Base-by-base conservation (phyloP, 2,113 vertebrate species). In the Okapia johnstoni region DNA sequence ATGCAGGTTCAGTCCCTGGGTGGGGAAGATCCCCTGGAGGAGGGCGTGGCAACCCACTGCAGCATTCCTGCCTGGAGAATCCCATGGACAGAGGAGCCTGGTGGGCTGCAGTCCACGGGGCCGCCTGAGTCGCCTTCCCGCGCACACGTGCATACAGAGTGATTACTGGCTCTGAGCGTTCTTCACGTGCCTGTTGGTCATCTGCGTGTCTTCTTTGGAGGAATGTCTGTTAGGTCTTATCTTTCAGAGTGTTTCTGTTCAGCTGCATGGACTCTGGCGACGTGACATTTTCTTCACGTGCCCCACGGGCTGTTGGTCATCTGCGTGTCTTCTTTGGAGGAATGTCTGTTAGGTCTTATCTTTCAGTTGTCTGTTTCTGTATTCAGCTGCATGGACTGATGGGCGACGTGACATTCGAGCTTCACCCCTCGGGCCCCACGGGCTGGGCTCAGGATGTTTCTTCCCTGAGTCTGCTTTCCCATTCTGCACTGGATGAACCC, bases 221-320 rank as follows among this genome's bases (percentile, higher is more conserved):
- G 4, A 21, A 36, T 23, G 50, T 8, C 50, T 13, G 6, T 23
- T 14, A 23, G 19, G 11, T 33, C 79, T n/a, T n/a, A 3, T 4
- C 52, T 52, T 21, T n/a, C 48, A 3, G 16, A n/a, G n/a, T 21
- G 30, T 33, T 52, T n/a, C 48, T 12, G 48, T 21, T 33, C 1
- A 3, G 48, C 48, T 7, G 48, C 77, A n/a, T 3, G 77, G 48
- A 16, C 77, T 52, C n/a, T n/a, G 28, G 48, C 46, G 0, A 33
- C 1, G 5, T 36, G 16, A 93, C 48, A 30, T 70, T 46, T n/a
- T n/a, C n/a, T n/a, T n/a, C n/a, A n/a, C n/a, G n/a, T n/a, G 33
- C 36, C 19, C 80, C 25, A 21, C 0, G 1, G n/a, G 14, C 30
- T 86, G 23, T n/a, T n/a, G n/a, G n/a, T n/a, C n/a, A 2, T 23